These are phyloP conservation scores for Vanessa cardui DNA, from an alignment of 2,888 invertebrate genomes.

Conservation along the genomic window DNA sequence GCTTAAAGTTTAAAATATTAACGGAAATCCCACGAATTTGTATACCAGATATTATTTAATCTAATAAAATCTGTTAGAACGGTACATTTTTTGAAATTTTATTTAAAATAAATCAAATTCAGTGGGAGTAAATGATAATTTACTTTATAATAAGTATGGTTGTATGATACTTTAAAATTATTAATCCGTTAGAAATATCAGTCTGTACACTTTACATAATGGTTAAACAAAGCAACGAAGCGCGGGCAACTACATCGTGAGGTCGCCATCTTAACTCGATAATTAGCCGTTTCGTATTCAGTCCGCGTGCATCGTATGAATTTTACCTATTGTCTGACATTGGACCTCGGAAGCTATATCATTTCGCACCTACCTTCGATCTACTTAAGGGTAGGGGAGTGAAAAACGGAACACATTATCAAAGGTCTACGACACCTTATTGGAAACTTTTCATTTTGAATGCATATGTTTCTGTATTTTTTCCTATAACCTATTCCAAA, in stretches of 20 bases:
- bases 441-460: slow-evolving; percentile 9
- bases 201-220: slow-evolving; percentile 46
- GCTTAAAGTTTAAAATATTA: neutral
- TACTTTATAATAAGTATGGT: neutral
- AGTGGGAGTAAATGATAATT: too few species aligned
- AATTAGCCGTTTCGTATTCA: slow-evolving; percentile 81
- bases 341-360: slow-evolving; percentile 80
- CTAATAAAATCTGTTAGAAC: too few species aligned
- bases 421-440: slow-evolving; percentile 27
- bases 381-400: slow-evolving; percentile 44
- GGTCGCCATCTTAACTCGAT: slow-evolving; percentile 71
- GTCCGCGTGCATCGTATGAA: slow-evolving; percentile 72
- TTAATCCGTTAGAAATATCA: neutral
- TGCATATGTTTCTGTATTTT: neutral
- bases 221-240: slow-evolving; percentile 58
- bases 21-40: too few species aligned
- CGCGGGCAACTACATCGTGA: slow-evolving; percentile 38
- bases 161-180: neutral
- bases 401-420: slow-evolving; percentile 40
- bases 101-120: too few species aligned
- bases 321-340: slow-evolving; percentile 82
- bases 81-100: too few species aligned
- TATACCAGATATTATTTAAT: too few species aligned
- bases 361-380: slow-evolving; percentile 72
- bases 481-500: too few species aligned